phyloP scores from a whole-genome alignment of 2,113 vertebrate genomes.

The Phrynosoma blainvillii region DNA sequence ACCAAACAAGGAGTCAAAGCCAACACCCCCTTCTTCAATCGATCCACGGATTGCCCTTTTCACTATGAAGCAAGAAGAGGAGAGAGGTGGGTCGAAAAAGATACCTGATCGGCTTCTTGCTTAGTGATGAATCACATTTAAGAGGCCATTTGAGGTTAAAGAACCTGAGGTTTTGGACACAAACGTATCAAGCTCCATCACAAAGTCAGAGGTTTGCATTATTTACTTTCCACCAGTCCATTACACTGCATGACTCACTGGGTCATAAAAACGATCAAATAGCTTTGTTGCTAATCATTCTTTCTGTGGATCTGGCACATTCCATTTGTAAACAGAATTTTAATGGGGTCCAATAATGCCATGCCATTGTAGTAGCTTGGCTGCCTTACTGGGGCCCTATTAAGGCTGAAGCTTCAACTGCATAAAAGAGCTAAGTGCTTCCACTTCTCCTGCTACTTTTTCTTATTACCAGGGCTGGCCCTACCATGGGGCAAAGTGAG shows the following conservation, averaged over 20 bases:
- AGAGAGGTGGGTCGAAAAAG: slow-evolving; percentile 45
- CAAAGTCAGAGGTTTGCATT: slow-evolving; percentile 76
- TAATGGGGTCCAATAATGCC: slow-evolving; percentile 79
- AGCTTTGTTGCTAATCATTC: slow-evolving; percentile 80
- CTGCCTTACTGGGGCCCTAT: slow-evolving; percentile 51
- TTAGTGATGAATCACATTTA: slow-evolving; percentile 76
- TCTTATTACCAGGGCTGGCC: no score
- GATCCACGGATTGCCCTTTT: slow-evolving; percentile 67
- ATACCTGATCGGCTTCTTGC: slow-evolving; percentile 72
- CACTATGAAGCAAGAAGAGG: slow-evolving; percentile 65
- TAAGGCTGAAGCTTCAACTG: slow-evolving; percentile 60
- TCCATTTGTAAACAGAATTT: slow-evolving; percentile 81
- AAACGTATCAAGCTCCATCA: slow-evolving; percentile 69
- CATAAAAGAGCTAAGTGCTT: slow-evolving; percentile 71
- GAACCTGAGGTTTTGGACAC: slow-evolving; percentile 76
- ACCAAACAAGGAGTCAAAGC: neutral
- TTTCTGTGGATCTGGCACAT: slow-evolving; percentile 78
- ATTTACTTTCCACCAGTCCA: slow-evolving; percentile 74
- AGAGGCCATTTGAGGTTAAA: slow-evolving; percentile 79
- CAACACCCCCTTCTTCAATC: slow-evolving; percentile 29
- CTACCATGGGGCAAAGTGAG: no score
- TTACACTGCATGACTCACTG: slow-evolving; percentile 76
- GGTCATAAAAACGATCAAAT: slow-evolving; percentile 84
- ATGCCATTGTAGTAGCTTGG: slow-evolving; percentile 72
- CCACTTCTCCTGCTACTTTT: slow-evolving; percentile 1